These are phyloP conservation scores for Epizoanthus illoricatus DNA, from an alignment of 92 coral and sea anemone genomes.

Conservation along the genomic window DNA sequence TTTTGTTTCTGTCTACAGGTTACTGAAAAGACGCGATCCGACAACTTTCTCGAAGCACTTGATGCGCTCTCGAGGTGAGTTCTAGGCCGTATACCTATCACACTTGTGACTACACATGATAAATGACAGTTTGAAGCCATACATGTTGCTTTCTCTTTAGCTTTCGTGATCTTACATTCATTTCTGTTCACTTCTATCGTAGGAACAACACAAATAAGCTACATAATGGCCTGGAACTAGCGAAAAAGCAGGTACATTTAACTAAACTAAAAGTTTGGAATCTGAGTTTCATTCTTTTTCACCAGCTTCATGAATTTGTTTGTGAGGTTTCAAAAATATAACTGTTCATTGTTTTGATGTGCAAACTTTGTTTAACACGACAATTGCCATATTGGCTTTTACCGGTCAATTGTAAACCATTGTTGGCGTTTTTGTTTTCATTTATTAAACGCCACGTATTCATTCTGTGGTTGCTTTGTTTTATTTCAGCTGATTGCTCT, in stretches of 20 bases:
- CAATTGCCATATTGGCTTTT: too few relatives aligned
- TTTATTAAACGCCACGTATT: background rate
- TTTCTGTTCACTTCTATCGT: slow-evolving; percentile 7
- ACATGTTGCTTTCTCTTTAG: background rate
- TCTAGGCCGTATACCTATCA: too few relatives aligned
- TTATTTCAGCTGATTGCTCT: slow-evolving; percentile 76
- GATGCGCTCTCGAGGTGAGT: slow-evolving; percentile 87
- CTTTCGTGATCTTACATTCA: background rate
- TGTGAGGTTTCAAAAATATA: background rate
- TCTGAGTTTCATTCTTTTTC: background rate
- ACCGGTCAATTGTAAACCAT: too few relatives aligned
- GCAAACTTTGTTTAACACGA: too few relatives aligned
- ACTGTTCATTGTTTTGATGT: too few relatives aligned
- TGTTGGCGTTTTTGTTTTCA: background rate
- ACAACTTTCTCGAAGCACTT: slow-evolving; percentile 86
- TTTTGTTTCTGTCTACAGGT: slow-evolving; percentile 47
- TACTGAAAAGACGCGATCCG: slow-evolving; percentile 74
- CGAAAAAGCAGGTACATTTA: slow-evolving; percentile 77
- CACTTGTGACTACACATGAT: too few relatives aligned
- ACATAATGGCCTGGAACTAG: slow-evolving; percentile 76
- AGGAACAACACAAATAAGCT: slow-evolving; percentile 73
- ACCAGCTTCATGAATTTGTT: too few relatives aligned
- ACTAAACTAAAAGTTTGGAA: background rate
- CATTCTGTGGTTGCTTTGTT: background rate
- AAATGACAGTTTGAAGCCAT: too few relatives aligned